phyloP scores from a whole-genome alignment of 2,113 vertebrate genomes.

The Porphyrio hochstetteri region DNA sequence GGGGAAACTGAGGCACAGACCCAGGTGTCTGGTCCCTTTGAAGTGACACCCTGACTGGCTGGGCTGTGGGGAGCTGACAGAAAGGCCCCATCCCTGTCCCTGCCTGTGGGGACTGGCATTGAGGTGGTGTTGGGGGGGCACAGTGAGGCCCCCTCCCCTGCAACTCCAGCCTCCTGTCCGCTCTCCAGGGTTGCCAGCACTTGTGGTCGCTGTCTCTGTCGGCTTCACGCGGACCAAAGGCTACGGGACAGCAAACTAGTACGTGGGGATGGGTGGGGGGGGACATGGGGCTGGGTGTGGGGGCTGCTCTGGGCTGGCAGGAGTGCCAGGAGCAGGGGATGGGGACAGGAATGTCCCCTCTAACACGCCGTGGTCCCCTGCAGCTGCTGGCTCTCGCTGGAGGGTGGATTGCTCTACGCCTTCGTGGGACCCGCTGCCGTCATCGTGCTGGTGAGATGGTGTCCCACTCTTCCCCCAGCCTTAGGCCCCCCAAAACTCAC shows the following conservation, averaged over 20 bases:
- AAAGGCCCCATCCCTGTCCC: not conserved
- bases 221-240: conserved; percentile 95
- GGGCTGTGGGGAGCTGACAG: not conserved
- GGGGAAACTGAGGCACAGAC: not conserved
- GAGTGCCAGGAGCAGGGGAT: not conserved
- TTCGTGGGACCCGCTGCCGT: conserved; percentile 94
- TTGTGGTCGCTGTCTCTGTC: conserved; percentile 93
- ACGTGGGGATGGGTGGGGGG: conserved; percentile 64
- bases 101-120: not conserved
- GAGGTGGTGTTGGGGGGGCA: not conserved
- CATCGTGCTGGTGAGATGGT: conserved; percentile 89
- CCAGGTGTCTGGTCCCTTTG: rapidly evolving
- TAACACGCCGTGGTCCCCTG: not conserved
- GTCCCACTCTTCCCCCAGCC: not conserved
- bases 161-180: not conserved
- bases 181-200: conserved; percentile 83
- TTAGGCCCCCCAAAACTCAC: not conserved
- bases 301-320: not conserved
- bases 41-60: not conserved
- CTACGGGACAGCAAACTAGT: conserved; percentile 94
- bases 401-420: conserved; percentile 92
- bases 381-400: conserved; percentile 95
- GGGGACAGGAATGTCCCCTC: not conserved
- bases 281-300: not conserved
- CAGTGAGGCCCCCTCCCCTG: not conserved